These are phyloP conservation scores for Neoaliturus tenellus DNA, from an alignment of 2,888 invertebrate species.

Conservation along the genomic window DNA sequence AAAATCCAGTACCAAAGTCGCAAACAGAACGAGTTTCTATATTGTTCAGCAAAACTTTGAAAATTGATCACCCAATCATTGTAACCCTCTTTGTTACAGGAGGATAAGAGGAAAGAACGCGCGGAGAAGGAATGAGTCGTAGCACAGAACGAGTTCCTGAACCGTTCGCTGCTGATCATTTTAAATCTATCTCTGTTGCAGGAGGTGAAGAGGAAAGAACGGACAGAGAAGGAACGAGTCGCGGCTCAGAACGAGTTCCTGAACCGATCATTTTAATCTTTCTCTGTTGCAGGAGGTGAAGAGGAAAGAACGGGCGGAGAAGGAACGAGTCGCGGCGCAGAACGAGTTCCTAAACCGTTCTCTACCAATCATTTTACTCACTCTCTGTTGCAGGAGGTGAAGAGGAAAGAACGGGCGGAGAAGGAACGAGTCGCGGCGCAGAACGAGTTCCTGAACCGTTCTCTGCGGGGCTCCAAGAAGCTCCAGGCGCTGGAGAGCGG, in stretches of 20 bases:
- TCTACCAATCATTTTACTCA: too few relatives aligned
- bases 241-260: slow-evolving; percentile 80
- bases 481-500: slow-evolving; percentile 87
- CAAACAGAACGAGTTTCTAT: not conserved
- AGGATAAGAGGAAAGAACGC: slow-evolving; percentile 86
- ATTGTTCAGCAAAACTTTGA: not conserved
- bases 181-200: slow-evolving; percentile 73
- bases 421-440: slow-evolving; percentile 92
- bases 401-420: slow-evolving; percentile 86
- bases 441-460: slow-evolving; percentile 94
- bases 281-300: slow-evolving; percentile 85
- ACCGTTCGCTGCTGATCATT: too few relatives aligned
- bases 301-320: slow-evolving; percentile 86
- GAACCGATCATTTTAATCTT: not conserved
- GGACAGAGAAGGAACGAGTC: slow-evolving; percentile 90
- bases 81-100: slow-evolving; percentile 74
- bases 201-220: slow-evolving; percentile 89
- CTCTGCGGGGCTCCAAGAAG: slow-evolving; percentile 93
- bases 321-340: slow-evolving; percentile 90
- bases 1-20: too few relatives aligned
- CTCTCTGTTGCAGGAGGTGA: slow-evolving; percentile 82
- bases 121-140: slow-evolving; percentile 93
- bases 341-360: slow-evolving; percentile 89
- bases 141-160: slow-evolving; percentile 92
- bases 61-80: not conserved